Percentiles rank a stretch among this genome's conserved stretches.
Evolutionary conservation across 1,140 invertebrate species (phyloP).

Genomic region (Heliconius eleuchia): DNA sequence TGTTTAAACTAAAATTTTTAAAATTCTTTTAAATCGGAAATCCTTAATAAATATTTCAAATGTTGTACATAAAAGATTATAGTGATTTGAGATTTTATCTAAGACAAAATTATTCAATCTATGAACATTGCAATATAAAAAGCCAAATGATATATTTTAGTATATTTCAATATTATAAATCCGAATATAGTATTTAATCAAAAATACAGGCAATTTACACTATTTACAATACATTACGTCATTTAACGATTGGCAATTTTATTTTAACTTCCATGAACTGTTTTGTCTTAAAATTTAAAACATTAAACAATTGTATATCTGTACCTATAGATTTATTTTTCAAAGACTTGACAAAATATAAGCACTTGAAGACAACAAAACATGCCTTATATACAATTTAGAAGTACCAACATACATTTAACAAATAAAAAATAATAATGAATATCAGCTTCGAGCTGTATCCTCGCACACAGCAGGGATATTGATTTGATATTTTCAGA

Average conservation of each 20-base stretch:
- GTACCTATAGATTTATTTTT: background rate
- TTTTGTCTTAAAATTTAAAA: too few relatives aligned
- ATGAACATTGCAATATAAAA: background rate
- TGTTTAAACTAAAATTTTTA: too few relatives aligned
- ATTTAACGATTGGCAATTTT: background rate
- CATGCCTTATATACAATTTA: background rate
- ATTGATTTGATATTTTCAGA: background rate
- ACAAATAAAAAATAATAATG: background rate
- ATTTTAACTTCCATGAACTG: background rate
- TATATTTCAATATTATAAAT: background rate
- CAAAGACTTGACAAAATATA: background rate
- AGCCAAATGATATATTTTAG: background rate
- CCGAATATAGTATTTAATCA: background rate
- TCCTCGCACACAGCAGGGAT: too few relatives aligned
- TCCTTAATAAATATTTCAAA: too few relatives aligned
- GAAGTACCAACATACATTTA: background rate
- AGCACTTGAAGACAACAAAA: background rate
- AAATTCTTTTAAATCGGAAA: too few relatives aligned
- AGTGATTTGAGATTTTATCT: background rate
- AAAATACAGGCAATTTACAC: conserved; percentile 4
- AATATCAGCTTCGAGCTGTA: too few relatives aligned
- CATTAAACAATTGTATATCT: background rate
- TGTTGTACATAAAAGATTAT: too few relatives aligned
- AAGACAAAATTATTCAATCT: background rate
- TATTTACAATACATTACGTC: background rate